Conservation (phyloP, 2,888 invertebrate species). For the Eupithecia inturbata region DNA sequence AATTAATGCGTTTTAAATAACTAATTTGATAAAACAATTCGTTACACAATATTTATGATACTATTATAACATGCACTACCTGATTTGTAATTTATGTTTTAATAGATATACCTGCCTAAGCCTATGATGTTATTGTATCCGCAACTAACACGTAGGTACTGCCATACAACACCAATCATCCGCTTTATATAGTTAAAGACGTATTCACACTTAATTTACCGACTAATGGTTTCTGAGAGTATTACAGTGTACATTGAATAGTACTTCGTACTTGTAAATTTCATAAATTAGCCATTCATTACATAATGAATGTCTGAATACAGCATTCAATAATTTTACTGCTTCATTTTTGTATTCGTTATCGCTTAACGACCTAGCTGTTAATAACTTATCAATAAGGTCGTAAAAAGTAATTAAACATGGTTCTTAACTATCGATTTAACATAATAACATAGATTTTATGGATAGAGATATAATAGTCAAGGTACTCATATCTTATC, state of each 20-base stretch:
- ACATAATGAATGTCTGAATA: conserved; percentile 20
- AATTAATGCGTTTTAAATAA: not conserved
- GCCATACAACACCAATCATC: not conserved
- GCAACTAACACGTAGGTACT: not conserved
- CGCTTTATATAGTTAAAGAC: not conserved
- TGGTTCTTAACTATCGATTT: not conserved
- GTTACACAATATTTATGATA: not conserved
- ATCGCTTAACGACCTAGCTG: not conserved
- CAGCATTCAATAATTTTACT: conserved; percentile 2
- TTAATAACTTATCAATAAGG: not conserved
- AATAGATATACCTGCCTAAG: not conserved
- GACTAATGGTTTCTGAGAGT: not conserved
- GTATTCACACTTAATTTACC: not conserved
- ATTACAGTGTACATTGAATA: not conserved
- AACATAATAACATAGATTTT: not conserved
- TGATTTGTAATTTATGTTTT: not conserved
- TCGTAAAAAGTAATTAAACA: not conserved
- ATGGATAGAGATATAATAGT: not conserved
- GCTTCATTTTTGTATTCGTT: not conserved
- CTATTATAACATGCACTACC: not conserved
- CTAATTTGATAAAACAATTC: not conserved
- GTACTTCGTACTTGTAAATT: conserved; percentile 7
- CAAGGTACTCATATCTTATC: too few species aligned
- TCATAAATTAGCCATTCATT: conserved; percentile 17
- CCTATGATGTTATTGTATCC: not conserved